Percentiles rank a stretch among this genome's conserved stretches.
Conservation (phyloP, 2,113 vertebrate species). For the Melierax canorus region DNA sequence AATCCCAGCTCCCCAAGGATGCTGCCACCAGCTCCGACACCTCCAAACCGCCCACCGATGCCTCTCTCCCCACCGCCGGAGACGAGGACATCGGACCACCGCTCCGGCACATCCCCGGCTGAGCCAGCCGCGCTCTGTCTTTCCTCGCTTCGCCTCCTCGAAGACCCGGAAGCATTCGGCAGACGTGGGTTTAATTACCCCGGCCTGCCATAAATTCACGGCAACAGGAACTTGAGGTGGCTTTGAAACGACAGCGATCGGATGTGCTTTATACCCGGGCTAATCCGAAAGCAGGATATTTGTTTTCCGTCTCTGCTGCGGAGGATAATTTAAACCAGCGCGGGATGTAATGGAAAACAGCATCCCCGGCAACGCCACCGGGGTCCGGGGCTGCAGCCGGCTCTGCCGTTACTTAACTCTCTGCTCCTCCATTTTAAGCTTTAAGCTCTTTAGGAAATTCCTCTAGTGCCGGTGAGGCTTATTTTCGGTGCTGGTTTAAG, state of each 20-base stretch:
- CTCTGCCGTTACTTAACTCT: neutral
- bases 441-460: conserved; percentile 45
- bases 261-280: neutral
- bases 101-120: neutral
- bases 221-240: conserved; percentile 21
- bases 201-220: conserved; percentile 7
- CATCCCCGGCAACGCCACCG: neutral
- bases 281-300: conserved; percentile 4
- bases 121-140: neutral
- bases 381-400: neutral
- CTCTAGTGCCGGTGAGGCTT: neutral
- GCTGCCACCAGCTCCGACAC: neutral
- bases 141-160: neutral
- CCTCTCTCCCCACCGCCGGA: accelerated
- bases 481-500: neutral
- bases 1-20: neutral
- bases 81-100: accelerated
- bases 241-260: conserved; percentile 46
- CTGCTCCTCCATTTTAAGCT: neutral
- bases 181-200: conserved; percentile 4
- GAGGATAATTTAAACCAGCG: conserved; percentile 16
- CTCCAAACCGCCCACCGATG: neutral
- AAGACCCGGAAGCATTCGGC: neutral
- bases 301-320: conserved; percentile 21
- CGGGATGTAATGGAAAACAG: neutral